Conservation (phyloP, 2,113 vertebrate genomes). For the Scortum barcoo region DNA sequence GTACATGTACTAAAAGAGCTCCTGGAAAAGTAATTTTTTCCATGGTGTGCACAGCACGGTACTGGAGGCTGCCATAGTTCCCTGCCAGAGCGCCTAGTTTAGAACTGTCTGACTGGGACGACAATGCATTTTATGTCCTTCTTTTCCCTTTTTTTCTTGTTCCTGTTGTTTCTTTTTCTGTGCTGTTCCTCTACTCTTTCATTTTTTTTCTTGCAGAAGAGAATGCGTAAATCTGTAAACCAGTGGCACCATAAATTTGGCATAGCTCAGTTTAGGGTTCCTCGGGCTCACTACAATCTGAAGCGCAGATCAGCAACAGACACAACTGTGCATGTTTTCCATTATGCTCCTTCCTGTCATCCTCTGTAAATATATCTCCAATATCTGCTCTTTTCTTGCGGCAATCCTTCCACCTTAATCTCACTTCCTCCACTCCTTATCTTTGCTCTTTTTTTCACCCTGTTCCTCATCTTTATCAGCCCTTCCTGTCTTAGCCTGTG, state of each 20-base stretch:
- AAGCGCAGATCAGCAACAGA: slow-evolving; percentile 2
- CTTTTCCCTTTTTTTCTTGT: not conserved
- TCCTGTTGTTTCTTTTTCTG: not conserved
- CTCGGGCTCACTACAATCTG: slow-evolving; percentile 13
- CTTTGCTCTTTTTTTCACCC: slow-evolving; percentile 5
- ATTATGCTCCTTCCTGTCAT: slow-evolving; percentile 15
- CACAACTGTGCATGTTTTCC: slow-evolving; percentile 31
- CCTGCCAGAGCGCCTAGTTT: slow-evolving; percentile 30
- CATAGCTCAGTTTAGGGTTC: slow-evolving; percentile 4
- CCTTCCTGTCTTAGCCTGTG: slow-evolving; percentile 27
- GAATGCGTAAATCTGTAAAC: not conserved
- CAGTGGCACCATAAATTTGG: not conserved
- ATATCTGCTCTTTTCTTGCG: slow-evolving; percentile 6
- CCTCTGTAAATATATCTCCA: slow-evolving; percentile 6
- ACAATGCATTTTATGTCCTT: not conserved
- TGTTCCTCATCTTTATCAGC: slow-evolving; percentile 38
- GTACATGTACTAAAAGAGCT: slow-evolving; percentile 10
- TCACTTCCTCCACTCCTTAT: slow-evolving; percentile 12
- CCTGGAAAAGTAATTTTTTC: slow-evolving; percentile 49
- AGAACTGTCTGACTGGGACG: slow-evolving; percentile 9
- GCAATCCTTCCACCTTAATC: not conserved
- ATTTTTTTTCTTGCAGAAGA: not conserved
- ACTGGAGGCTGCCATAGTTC: slow-evolving; percentile 2
- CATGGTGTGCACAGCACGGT: slow-evolving; percentile 26
- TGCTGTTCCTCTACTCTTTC: not conserved